Evolutionary conservation across 2,888 invertebrate species (phyloP).

Genomic region (Mesochorus sp.): DNA sequence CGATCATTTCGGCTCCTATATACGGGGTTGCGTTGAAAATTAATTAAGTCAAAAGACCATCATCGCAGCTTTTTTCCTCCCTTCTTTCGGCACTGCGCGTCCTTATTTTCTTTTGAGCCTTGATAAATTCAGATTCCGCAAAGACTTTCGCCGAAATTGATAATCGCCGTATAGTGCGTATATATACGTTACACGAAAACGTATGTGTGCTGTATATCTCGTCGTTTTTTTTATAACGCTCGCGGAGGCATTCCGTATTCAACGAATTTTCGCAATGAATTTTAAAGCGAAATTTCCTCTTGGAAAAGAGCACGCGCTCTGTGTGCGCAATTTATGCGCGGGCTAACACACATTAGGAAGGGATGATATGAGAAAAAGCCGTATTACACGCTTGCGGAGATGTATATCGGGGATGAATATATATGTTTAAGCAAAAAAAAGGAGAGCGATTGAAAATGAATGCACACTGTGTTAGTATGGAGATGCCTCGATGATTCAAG

Average conservation of each 20-base stretch:
- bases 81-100: too few species aligned
- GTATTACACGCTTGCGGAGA: constrained; percentile 38
- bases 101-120: too few species aligned
- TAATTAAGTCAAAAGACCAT: too few species aligned
- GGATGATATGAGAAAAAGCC: constrained; percentile 7
- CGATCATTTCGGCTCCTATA: too few species aligned
- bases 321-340: neutral
- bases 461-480: neutral
- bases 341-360: neutral
- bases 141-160: too few species aligned
- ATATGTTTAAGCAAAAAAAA: constrained; percentile 29
- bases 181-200: constrained; percentile 5
- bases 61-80: too few species aligned
- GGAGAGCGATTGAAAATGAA: constrained; percentile 36
- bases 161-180: constrained; percentile 15
- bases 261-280: constrained; percentile 54
- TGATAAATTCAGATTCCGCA: too few species aligned
- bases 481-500: neutral
- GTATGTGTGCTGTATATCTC: constrained; percentile 6
- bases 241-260: constrained; percentile 29
- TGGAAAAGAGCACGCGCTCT: constrained; percentile 27
- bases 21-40: too few species aligned
- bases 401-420: constrained; percentile 25
- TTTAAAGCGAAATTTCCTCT: constrained; percentile 50
- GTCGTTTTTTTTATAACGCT: neutral